Evolutionary conservation across 1,140 invertebrate genomes (phyloP).

Genomic region (Meloidogyne chitwoodi): DNA sequence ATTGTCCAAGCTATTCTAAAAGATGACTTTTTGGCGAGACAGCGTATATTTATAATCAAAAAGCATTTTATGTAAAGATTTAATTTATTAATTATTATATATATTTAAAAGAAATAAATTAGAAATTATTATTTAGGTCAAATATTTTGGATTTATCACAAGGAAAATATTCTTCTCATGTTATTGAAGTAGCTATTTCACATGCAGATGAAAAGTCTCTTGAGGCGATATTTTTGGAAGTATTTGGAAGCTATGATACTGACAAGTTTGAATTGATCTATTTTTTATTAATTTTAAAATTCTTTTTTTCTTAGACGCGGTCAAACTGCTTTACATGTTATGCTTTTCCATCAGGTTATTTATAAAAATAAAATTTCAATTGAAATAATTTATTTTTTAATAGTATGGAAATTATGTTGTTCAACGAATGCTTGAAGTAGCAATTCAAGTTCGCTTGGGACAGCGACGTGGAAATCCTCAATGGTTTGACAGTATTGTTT

Average conservation of each 20-base stretch:
- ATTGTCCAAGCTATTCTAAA: slow-evolving; percentile 32
- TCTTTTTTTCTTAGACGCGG: not conserved
- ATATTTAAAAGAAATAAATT: not conserved
- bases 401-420: not conserved
- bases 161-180: slow-evolving; percentile 51
- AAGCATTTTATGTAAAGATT: slow-evolving; percentile 13
- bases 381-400: not conserved
- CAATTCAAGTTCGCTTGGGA: not conserved
- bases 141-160: slow-evolving; percentile 47
- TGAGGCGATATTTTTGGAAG: slow-evolving; percentile 39
- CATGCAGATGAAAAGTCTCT: slow-evolving; percentile 21
- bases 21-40: slow-evolving; percentile 8
- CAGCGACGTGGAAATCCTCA: not conserved
- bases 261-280: slow-evolving; percentile 16
- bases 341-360: not conserved
- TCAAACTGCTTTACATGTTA: not conserved
- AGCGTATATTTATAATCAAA: slow-evolving; percentile 29
- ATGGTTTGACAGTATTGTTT: not conserved
- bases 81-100: not conserved
- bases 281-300: not conserved
- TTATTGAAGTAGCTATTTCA: slow-evolving; percentile 46
- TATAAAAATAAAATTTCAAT: not conserved
- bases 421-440: not conserved
- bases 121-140: slow-evolving; percentile 23
- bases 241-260: slow-evolving; percentile 44